A percentile compares a stretch with the other conserved stretches of the same genome.
These are phyloP conservation scores for Parus major DNA, from an alignment of 2,113 vertebrate genomes.

Conservation along the genomic window DNA sequence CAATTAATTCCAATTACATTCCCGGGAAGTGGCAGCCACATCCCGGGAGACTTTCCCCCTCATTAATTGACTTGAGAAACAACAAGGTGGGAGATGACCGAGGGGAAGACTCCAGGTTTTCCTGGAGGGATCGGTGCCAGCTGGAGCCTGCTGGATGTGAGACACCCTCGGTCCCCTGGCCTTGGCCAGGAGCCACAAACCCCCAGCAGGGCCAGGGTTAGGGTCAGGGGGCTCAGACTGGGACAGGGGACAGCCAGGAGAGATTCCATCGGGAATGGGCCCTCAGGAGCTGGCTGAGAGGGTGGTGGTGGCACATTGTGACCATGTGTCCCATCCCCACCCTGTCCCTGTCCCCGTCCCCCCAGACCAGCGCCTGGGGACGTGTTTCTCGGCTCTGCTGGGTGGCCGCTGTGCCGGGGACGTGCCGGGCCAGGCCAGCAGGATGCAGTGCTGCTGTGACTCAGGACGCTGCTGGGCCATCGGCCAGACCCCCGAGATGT, in stretches of 20 bases:
- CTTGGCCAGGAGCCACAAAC: neutral
- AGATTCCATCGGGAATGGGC: fast-evolving
- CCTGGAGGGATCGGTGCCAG: neutral
- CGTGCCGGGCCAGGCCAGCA: conserved; percentile 86
- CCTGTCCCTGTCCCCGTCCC: neutral
- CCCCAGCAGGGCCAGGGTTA: neutral
- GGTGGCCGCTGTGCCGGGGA: conserved; percentile 91
- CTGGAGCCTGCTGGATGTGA: neutral
- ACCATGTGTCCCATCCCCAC: fast-evolving
- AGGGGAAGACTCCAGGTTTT: conserved; percentile 28
- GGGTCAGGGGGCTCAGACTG: neutral
- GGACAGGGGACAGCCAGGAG: neutral
- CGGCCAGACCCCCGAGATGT: conserved; percentile 91
- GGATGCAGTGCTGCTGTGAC: conserved; percentile 95
- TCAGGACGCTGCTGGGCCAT: conserved; percentile 92
- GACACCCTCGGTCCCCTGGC: neutral
- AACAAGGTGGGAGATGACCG: neutral
- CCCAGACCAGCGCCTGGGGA: conserved; percentile 91
- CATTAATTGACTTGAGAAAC: conserved; percentile 41
- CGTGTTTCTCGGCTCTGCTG: conserved; percentile 89
- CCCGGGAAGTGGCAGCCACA: neutral
- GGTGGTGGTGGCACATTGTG: neutral
- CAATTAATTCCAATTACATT: conserved; percentile 45
- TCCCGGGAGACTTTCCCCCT: conserved; percentile 27
- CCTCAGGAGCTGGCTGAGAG: neutral